Percentiles rank a stretch among this genome's conserved stretches.
Evolutionary conservation across 2,797 vertebrate species (phyloP).

Genomic region (Australoheros facetus): DNA sequence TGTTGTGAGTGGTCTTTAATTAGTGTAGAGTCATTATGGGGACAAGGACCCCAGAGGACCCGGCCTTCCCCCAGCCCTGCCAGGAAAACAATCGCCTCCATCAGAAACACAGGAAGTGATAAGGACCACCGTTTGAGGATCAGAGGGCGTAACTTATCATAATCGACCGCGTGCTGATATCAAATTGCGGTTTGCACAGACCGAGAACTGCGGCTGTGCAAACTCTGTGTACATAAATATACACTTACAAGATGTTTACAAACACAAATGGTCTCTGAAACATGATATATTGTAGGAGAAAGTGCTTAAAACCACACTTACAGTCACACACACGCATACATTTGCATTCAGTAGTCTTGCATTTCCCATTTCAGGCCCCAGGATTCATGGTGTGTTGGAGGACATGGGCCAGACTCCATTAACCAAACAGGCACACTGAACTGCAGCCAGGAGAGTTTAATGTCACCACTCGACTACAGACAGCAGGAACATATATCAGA

Average conservation of each 20-base stretch:
- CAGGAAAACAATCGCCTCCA: conserved; percentile 58
- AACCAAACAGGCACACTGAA: conserved; percentile 41
- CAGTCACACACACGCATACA: background rate
- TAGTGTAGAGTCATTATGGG: conserved; percentile 54
- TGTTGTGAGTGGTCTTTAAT: conserved; percentile 57
- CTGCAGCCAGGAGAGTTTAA: conserved; percentile 52
- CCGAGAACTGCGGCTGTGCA: conserved; percentile 5
- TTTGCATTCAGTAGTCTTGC: conserved; percentile 30
- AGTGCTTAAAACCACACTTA: background rate
- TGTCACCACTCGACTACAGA: conserved; percentile 40
- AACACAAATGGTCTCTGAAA: conserved; percentile 31
- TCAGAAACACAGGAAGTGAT: conserved; percentile 72
- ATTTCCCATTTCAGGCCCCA: conserved; percentile 38
- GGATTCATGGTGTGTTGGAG: conserved; percentile 59
- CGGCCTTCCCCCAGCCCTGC: conserved; percentile 24
- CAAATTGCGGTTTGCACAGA: conserved; percentile 12
- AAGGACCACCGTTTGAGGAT: conserved; percentile 62
- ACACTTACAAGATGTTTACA: conserved; percentile 50
- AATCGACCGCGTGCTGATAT: conserved; percentile 12
- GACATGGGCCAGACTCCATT: conserved; percentile 56
- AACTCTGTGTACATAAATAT: conserved; percentile 44
- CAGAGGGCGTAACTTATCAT: conserved; percentile 53
- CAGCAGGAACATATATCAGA: conserved; percentile 34
- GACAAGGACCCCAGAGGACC: conserved; percentile 61
- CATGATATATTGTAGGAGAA: background rate